These are phyloP conservation scores for Hyposoter dolosus DNA, from an alignment of 2,888 invertebrate genomes.

Conservation along the genomic window DNA sequence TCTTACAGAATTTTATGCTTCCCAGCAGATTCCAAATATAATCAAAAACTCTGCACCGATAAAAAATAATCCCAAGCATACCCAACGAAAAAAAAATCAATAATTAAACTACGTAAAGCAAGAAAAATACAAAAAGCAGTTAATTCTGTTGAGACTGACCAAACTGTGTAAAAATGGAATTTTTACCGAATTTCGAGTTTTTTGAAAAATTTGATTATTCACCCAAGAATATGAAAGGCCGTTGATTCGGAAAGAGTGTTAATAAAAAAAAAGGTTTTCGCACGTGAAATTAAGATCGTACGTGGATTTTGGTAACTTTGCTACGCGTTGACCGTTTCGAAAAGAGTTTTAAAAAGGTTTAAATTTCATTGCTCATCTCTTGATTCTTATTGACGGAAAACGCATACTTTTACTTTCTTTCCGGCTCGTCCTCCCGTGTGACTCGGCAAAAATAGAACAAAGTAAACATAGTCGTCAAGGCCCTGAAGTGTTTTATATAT, in stretches of 20 bases:
- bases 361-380: slow-evolving; percentile 5
- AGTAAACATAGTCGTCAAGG: slow-evolving; percentile 65
- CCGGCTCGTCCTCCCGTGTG: slow-evolving; percentile 36
- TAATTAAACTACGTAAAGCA: background rate
- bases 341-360: background rate
- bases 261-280: background rate
- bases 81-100: background rate
- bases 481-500: slow-evolving; percentile 61
- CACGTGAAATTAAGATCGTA: background rate
- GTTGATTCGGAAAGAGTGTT: background rate
- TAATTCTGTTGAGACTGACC: too few species aligned
- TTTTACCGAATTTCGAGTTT: background rate
- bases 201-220: background rate
- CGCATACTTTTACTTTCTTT: slow-evolving; percentile 43
- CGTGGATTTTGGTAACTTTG: background rate
- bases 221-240: background rate
- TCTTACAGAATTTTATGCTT: background rate
- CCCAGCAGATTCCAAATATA: background rate
- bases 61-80: background rate
- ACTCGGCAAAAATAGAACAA: slow-evolving; percentile 66
- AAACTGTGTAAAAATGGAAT: background rate
- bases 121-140: background rate
- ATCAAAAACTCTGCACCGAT: background rate
- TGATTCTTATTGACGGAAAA: slow-evolving; percentile 46
- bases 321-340: background rate